phyloP scores from a whole-genome alignment of 2,888 invertebrate genomes.

The Malacosoma neustria region DNA sequence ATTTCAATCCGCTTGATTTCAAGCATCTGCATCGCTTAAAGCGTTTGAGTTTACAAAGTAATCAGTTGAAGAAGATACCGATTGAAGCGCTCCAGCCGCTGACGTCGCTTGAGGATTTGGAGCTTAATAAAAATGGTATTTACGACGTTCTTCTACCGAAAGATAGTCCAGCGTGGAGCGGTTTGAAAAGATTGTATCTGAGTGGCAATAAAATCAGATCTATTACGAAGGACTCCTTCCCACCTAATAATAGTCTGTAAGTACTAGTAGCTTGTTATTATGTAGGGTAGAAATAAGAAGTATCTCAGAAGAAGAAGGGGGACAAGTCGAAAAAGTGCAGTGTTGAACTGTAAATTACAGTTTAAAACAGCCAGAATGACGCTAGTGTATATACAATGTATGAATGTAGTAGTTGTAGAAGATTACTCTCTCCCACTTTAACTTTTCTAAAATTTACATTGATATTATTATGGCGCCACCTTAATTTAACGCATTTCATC shows the following conservation, averaged over 20 bases:
- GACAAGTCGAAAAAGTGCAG: no score
- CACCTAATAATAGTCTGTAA: slow-evolving; percentile 52
- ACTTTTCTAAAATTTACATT: no score
- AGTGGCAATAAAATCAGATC: slow-evolving; percentile 63
- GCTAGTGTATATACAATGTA: no score
- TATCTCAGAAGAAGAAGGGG: no score
- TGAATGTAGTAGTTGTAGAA: no score
- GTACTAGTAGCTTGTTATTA: no score
- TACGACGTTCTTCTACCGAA: slow-evolving; percentile 44
- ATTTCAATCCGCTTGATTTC: slow-evolving; percentile 54
- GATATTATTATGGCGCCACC: no score
- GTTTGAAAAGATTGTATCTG: slow-evolving; percentile 56
- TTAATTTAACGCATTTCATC: no score
- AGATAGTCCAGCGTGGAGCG: slow-evolving; percentile 30
- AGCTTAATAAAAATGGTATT: slow-evolving; percentile 66
- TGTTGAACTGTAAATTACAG: no score
- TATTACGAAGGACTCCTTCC: slow-evolving; percentile 54
- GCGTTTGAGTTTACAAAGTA: slow-evolving; percentile 62
- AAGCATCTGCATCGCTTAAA: slow-evolving; percentile 39
- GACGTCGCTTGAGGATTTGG: slow-evolving; percentile 49
- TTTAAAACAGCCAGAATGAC: no score
- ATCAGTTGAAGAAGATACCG: slow-evolving; percentile 52
- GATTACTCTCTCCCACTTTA: no score
- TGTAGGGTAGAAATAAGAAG: no score
- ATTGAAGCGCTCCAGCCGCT: slow-evolving; percentile 48